Base-by-base conservation (phyloP, 2,797 vertebrate species). In the Enteromius mattozi region DNA sequence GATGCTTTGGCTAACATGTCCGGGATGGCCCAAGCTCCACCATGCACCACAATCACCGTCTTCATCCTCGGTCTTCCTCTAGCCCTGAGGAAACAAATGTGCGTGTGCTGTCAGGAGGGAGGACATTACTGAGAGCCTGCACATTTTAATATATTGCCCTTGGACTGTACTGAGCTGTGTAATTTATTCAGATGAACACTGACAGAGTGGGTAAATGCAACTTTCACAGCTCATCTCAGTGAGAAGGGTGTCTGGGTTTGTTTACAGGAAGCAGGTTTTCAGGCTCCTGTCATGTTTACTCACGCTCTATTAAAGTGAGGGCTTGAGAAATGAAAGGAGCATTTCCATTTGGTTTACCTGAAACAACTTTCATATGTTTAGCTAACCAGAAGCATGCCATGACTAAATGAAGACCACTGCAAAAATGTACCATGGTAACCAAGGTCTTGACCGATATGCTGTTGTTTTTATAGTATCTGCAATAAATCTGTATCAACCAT, bases 21-120 rank as follows among this genome's bases (percentile, higher is more conserved):
- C 0, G 95, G 94, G 65, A 96, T 94, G 80, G 94, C 92, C 94
- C 95, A 95, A 0, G 95, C 95, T 0, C 96, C 95, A 0, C 96
- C 96, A 12, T 96, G 96, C 66, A 96, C 95, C 0, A 96, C 93
- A 16, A 96, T 37, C 7, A 96, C 93, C 17, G 91, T 89, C 80
- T 94, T 91, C 92, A 93, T 95, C 10, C 85, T 89, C 61, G 27
- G 1, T 35, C 51, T 85, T 80, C 65, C 63, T 76, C n/a, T 80
- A 71, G 19, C 92, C 75, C 69, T 78, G 66, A 85, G 78, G 72
- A 89, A 86, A 88, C 61, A 85, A 83, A 88, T 72, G 49, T n/a
- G 78, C 69, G 35, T 70, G 49, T 63, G 82, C 85, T 89, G 76
- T 82, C 85, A 88, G 83, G 72, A 76, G 79, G 87, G 37, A 84